Conservation (phyloP, 2,113 vertebrate species). For the Stegostoma tigrinum region DNA sequence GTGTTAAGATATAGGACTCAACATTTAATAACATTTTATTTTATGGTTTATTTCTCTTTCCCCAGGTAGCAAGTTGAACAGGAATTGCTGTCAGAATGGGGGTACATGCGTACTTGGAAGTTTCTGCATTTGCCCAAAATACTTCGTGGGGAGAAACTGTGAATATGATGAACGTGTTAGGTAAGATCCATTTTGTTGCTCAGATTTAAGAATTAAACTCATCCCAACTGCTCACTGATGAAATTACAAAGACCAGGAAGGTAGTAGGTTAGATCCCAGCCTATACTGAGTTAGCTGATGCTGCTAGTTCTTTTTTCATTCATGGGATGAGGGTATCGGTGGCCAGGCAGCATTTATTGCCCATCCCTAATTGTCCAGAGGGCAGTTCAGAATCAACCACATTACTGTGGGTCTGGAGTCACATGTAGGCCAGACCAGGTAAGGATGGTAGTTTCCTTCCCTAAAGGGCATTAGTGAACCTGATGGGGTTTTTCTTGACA, state of each 20-base stretch:
- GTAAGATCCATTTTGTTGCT: conserved; percentile 40
- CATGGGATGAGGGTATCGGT: too few relatives aligned
- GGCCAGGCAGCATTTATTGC: too few relatives aligned
- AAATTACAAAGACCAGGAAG: background rate
- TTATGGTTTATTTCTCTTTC: conserved; percentile 27
- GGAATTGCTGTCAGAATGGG: conserved; percentile 59
- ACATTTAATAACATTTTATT: background rate
- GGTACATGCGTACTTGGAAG: conserved; percentile 59
- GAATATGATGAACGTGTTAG: conserved; percentile 54
- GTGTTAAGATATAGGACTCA: background rate
- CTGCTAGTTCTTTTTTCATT: too few relatives aligned
- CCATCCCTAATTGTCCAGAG: too few relatives aligned
- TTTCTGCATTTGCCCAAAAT: conserved; percentile 53
- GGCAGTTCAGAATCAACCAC: too few relatives aligned
- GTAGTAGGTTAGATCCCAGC: background rate
- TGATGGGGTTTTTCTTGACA: too few relatives aligned
- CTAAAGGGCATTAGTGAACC: too few relatives aligned
- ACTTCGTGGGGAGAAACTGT: conserved; percentile 57
- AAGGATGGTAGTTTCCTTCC: too few relatives aligned
- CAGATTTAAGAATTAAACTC: background rate
- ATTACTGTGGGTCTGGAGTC: too few relatives aligned
- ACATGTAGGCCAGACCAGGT: too few relatives aligned
- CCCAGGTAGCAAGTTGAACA: conserved; percentile 46
- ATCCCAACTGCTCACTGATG: background rate
- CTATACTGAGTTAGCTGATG: background rate